Base-by-base conservation (phyloP, 2,113 vertebrate species). In the Numenius arquata region DNA sequence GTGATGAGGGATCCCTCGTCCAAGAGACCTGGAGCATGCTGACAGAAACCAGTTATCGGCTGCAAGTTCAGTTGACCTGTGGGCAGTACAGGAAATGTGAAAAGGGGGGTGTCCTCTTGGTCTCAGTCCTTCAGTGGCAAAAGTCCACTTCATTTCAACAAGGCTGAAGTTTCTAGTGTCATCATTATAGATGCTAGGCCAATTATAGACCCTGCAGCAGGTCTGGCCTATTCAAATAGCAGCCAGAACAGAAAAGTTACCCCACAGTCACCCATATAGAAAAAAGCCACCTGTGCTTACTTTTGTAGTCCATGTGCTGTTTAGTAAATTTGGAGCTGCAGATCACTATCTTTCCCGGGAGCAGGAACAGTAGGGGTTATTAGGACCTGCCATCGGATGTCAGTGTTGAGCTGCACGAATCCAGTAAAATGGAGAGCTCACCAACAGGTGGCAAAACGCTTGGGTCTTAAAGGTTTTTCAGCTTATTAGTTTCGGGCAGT, bases 331-430 rank as follows among this genome's bases (percentile, higher is more conserved):
- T 5, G 29, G 38, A 62, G 40, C 41, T 62, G 74, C 61, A 15
- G 21, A 3, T 40, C 36, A 2, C 15, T 6, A 1, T 12, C 10
- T 12, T 8, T 34, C 38, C 6, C 34, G 68, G 34, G 6, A 68
- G 29, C 5, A 0, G 65, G 38, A 84, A 11, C 41, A 29, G 45
- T 5, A 43, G 73, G 80, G 91, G 80, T 70, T 89, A 17, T 89
- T 81, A 26, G 61, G 56, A 85, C 6, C 38, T 85, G 74, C 91
- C 96, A 88, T 87, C 1, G 87, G 96, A 97, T 96, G 94, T 91
- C 96, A 96, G 93, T 89, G 62, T 94, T 87, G 93, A 97, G 93
- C 95, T 87, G 68, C 68, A 79, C 0, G 59, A 70, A 55, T 3
- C 25, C 50, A 8, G 40, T 6, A 5, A 38, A 30, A 47, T 10